These are phyloP conservation scores for Paramacrobiotus metropolitanus DNA, from an alignment of 1,140 invertebrate genomes.

Conservation along the genomic window DNA sequence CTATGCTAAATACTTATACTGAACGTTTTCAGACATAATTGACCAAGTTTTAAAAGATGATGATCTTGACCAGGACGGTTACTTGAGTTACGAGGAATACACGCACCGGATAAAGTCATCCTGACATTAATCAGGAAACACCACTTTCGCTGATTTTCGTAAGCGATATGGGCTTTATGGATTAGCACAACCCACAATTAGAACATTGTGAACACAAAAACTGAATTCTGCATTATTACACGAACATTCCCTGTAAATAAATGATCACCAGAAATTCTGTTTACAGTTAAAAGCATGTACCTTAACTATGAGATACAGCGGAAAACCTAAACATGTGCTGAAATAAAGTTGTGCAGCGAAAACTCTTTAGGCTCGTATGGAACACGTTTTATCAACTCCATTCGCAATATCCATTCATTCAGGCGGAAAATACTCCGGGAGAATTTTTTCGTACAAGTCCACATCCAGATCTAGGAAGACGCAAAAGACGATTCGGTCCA, in stretches of 20 bases:
- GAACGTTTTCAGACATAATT: conserved; percentile 37
- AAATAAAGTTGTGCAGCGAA: too few species aligned
- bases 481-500: conserved; percentile 57
- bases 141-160: too few species aligned
- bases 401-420: too few species aligned
- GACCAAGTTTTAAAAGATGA: conserved; percentile 50
- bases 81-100: conserved; percentile 52
- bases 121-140: conserved; percentile 8
- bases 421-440: conserved; percentile 44
- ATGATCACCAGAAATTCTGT: background rate
- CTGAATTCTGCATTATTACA: background rate
- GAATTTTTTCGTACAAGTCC: conserved; percentile 41
- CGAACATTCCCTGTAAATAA: background rate
- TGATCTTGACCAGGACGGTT: conserved; percentile 54
- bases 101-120: conserved; percentile 24
- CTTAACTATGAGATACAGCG: too few species aligned
- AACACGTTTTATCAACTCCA: too few species aligned
- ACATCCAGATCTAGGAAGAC: conserved; percentile 45
- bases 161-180: too few species aligned
- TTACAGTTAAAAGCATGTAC: too few species aligned
- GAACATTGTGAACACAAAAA: background rate
- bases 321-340: too few species aligned
- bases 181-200: conserved; percentile 12
- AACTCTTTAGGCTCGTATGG: too few species aligned
- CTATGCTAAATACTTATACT: too few species aligned